A percentile compares a stretch with the other conserved stretches of the same genome.
Evolutionary conservation across 2,113 vertebrate genomes (phyloP).

Genomic region (Microcebus tavaratra): DNA sequence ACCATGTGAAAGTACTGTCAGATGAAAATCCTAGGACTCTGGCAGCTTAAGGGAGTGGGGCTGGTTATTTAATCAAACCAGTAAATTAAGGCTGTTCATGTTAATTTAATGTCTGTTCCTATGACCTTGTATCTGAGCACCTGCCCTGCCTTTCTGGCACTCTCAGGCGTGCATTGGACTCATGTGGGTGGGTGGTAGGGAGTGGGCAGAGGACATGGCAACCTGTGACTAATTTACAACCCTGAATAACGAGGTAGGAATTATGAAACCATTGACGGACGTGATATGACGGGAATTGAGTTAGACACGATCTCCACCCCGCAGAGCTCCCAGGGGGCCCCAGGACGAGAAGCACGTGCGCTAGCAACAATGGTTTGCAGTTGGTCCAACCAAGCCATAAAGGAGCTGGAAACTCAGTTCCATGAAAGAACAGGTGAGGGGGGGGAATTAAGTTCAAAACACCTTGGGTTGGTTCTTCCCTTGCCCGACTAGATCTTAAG

Average conservation of each 20-base stretch:
- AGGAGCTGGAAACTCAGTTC: not conserved
- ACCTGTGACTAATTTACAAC: not conserved
- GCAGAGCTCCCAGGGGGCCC: not conserved
- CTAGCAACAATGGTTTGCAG: not conserved
- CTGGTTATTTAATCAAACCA: not conserved
- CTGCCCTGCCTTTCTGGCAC: not conserved
- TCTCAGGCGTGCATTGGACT: not conserved
- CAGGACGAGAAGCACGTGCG: not conserved
- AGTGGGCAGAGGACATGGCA: not conserved
- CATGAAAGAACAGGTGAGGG: not conserved
- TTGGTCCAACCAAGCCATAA: not conserved
- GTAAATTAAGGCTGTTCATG: not conserved
- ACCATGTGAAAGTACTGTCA: not conserved
- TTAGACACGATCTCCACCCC: not conserved
- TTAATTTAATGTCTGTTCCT: not conserved
- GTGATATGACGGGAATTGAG: not conserved
- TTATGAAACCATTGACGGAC: constrained; percentile 12
- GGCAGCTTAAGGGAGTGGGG: not conserved
- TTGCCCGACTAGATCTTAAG: not conserved
- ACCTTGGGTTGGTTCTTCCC: not conserved
- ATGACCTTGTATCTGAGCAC: not conserved
- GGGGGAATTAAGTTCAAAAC: not conserved
- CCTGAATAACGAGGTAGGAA: not conserved
- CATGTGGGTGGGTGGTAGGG: not conserved
- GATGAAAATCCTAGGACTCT: not conserved